A percentile compares a stretch with the other conserved stretches of the same genome.
These are phyloP conservation scores for Coryphaenoides rupestris DNA, from an alignment of 2,113 vertebrate genomes.

Conservation along the genomic window DNA sequence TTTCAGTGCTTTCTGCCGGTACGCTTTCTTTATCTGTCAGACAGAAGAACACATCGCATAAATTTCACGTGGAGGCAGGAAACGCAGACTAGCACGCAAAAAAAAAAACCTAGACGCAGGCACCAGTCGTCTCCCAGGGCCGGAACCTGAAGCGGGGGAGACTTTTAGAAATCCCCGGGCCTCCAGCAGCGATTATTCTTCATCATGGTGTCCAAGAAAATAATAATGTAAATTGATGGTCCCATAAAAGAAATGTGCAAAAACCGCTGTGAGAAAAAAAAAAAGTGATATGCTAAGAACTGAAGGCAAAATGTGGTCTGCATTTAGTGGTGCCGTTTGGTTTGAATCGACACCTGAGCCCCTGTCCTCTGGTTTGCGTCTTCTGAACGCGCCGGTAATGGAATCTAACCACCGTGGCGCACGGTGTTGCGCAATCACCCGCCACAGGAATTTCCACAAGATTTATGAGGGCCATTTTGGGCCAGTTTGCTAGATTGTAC, in stretches of 20 bases:
- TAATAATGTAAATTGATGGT: conserved; percentile 19
- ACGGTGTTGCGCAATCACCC: conserved; percentile 19
- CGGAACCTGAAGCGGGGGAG: conserved; percentile 17
- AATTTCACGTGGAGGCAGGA: conserved; percentile 21
- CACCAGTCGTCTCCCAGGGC: conserved; percentile 25
- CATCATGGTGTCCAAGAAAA: conserved; percentile 17
- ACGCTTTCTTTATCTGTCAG: conserved; percentile 91
- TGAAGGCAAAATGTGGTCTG: conserved; percentile 30
- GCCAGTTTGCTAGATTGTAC: conserved; percentile 30
- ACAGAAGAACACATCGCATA: conserved; percentile 13
- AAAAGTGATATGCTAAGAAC: conserved; percentile 23
- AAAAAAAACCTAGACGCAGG: background rate
- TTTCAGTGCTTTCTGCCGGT: conserved; percentile 87
- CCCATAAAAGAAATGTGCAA: conserved; percentile 21
- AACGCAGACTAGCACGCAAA: conserved; percentile 24
- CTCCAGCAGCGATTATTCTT: conserved; percentile 22
- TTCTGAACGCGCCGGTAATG: conserved; percentile 34
- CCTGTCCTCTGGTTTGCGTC: conserved; percentile 37
- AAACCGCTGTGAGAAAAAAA: conserved; percentile 13
- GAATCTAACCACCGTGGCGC: conserved; percentile 23
- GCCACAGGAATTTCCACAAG: conserved; percentile 14
- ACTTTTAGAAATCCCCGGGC: conserved; percentile 14
- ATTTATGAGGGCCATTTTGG: conserved; percentile 6
- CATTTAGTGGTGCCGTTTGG: conserved; percentile 35
- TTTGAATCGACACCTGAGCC: conserved; percentile 43